These are phyloP conservation scores for Cheilosia pagana DNA, from an alignment of 2,888 invertebrate species.

Conservation along the genomic window DNA sequence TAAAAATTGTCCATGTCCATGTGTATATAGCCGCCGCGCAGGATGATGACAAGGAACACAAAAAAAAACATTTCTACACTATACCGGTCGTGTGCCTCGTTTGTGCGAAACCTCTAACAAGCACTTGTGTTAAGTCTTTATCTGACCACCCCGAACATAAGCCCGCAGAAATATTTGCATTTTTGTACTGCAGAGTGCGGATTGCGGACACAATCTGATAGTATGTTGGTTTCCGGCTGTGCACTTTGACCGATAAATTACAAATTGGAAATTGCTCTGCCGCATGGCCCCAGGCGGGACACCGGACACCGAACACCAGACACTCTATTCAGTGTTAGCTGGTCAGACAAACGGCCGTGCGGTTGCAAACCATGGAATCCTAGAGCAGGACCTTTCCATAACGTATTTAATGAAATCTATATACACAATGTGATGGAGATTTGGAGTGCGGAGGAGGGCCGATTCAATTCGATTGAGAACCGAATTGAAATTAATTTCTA, in stretches of 20 bases:
- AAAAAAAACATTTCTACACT: neutral
- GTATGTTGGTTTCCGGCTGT: slow-evolving; percentile 36
- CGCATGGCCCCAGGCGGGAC: neutral
- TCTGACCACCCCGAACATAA: slow-evolving; percentile 17
- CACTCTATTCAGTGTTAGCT: neutral
- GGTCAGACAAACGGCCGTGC: slow-evolving; percentile 1
- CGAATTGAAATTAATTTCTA: slow-evolving; percentile 48
- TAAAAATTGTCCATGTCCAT: slow-evolving; percentile 34
- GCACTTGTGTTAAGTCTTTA: slow-evolving; percentile 40
- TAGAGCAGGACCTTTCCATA: slow-evolving; percentile 8
- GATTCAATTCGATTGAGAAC: slow-evolving; percentile 41
- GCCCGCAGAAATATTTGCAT: slow-evolving; percentile 41
- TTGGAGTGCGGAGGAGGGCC: slow-evolving; percentile 6
- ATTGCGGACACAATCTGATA: slow-evolving; percentile 19
- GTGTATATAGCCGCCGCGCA: neutral
- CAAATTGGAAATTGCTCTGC: slow-evolving; percentile 40
- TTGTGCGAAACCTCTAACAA: slow-evolving; percentile 34
- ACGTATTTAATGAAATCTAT: slow-evolving; percentile 41
- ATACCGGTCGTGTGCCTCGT: slow-evolving; percentile 6
- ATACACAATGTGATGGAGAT: slow-evolving; percentile 23
- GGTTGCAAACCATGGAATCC: neutral
- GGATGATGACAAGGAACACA: neutral
- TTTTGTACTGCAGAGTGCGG: slow-evolving; percentile 36
- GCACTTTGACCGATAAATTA: slow-evolving; percentile 60
- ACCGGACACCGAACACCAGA: neutral